Percentiles rank a stretch among this genome's conserved stretches.
These are phyloP conservation scores for Sus scrofa DNA, from an alignment of 2,113 vertebrate species.

Conservation along the genomic window T2T-Sscrofa CM000814.6:140646001-140646500, in stretches of 20 bases:
- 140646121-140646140: not conserved
- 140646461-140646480: not conserved
- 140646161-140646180: not conserved
- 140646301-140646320: not conserved
- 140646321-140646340: conserved; percentile 9
- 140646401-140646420: not conserved
- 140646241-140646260: not conserved
- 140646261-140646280: not conserved
- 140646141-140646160: not conserved
- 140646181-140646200: not conserved
- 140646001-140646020: too few relatives aligned
- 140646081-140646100: too few relatives aligned
- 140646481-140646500: not conserved
- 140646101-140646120: too few relatives aligned
- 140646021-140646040: too few relatives aligned
- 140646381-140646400: conserved; percentile 16
- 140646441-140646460: conserved; percentile 4
- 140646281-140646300: not conserved
- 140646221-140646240: not conserved
- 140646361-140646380: not conserved
- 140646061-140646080: too few relatives aligned
- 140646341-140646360: not conserved
- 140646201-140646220: not conserved
- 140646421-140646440: not conserved
- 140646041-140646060: too few relatives aligned